Evolutionary conservation across 2,113 vertebrate species (phyloP).

Genomic region (Atlantisia rogersi): DNA sequence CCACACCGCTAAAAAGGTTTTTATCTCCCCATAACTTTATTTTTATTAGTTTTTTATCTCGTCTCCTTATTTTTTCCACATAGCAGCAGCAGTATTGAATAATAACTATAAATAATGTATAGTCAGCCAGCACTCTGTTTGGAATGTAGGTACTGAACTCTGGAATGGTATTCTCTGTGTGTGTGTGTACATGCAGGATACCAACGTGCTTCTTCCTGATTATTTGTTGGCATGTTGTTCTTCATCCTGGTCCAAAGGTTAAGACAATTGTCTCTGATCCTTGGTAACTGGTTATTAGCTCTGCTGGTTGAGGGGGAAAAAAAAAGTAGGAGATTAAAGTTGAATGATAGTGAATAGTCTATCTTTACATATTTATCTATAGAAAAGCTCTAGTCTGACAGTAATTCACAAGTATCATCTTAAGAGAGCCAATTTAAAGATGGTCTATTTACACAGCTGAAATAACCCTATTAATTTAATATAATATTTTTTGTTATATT

Average conservation of each 20-base stretch:
- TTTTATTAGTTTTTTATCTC: slow-evolving; percentile 9
- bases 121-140: background rate
- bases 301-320: background rate
- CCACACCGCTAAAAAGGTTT: background rate
- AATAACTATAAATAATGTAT: background rate
- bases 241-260: background rate
- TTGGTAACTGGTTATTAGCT: background rate
- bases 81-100: background rate
- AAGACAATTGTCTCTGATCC: background rate
- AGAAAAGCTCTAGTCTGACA: background rate
- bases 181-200: background rate
- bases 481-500: background rate
- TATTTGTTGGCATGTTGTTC: background rate
- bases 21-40: background rate
- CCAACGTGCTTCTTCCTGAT: background rate
- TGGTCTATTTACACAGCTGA: background rate
- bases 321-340: background rate
- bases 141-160: background rate
- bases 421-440: background rate
- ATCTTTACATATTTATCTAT: background rate
- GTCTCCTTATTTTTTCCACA: background rate
- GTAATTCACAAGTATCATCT: background rate
- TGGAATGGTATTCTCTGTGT: background rate
- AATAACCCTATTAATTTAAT: background rate
- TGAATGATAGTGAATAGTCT: background rate